These are phyloP conservation scores for Epistrophella euchroma DNA, from an alignment of 2,888 invertebrate genomes.

Conservation along the genomic window DNA sequence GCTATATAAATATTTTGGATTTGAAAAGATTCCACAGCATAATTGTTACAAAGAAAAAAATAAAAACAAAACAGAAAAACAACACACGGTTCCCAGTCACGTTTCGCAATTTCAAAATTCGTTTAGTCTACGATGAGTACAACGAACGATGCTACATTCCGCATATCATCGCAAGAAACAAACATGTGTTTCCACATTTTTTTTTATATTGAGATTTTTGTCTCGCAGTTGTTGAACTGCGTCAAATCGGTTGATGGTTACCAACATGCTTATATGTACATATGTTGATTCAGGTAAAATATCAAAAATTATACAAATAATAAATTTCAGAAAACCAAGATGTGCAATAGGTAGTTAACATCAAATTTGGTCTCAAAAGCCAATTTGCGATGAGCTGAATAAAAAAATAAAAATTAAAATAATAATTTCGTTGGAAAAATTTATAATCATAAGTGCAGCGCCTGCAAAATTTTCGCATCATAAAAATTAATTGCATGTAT, in stretches of 20 bases:
- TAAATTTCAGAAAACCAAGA: too few species aligned
- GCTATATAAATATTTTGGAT: constrained; percentile 10
- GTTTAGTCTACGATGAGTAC: constrained; percentile 25
- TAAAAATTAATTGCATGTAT: too few species aligned
- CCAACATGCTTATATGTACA: background rate
- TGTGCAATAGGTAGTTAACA: too few species aligned
- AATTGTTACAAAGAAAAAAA: background rate
- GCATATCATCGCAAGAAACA: constrained; percentile 13
- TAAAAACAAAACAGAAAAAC: background rate
- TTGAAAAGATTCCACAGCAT: constrained; percentile 9
- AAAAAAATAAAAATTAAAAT: too few species aligned
- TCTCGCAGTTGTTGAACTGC: background rate
- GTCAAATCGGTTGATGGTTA: background rate
- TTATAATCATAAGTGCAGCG: too few species aligned
- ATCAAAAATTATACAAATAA: too few species aligned
- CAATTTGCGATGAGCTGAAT: too few species aligned
- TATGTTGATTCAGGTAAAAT: too few species aligned
- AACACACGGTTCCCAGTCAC: constrained; percentile 34
- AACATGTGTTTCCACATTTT: constrained; percentile 48
- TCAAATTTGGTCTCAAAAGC: too few species aligned
- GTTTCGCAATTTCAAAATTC: constrained; percentile 59
- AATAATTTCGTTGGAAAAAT: too few species aligned
- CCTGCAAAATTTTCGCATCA: too few species aligned
- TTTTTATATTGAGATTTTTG: constrained; percentile 6
- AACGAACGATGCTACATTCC: background rate